Evolutionary conservation across 2,113 vertebrate genomes (phyloP).

Genomic region (Butorides virescens): DNA sequence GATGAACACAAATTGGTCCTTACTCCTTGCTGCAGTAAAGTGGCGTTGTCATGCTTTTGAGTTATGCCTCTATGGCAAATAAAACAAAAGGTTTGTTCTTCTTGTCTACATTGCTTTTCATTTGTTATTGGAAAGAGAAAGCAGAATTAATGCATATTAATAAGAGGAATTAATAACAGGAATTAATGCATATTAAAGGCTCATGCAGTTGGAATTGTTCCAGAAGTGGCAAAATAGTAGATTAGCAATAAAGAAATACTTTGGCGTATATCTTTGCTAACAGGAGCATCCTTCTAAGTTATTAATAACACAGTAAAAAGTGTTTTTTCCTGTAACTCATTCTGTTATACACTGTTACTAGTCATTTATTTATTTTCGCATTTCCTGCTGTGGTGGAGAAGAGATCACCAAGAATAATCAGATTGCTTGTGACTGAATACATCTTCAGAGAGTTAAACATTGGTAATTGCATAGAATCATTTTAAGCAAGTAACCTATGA

Average conservation of each 20-base stretch:
- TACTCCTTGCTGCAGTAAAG: background rate
- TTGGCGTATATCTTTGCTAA: background rate
- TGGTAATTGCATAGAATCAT: background rate
- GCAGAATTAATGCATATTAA: background rate
- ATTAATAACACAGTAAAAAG: background rate
- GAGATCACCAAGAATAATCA: background rate
- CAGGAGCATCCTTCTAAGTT: background rate
- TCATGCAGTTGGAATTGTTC: background rate
- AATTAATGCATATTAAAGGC: background rate
- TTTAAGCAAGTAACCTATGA: background rate
- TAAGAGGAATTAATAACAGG: background rate
- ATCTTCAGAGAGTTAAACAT: background rate
- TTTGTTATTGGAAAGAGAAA: background rate
- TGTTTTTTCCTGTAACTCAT: background rate
- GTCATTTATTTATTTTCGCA: background rate
- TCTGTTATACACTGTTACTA: background rate
- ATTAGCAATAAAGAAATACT: background rate
- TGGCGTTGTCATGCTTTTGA: background rate
- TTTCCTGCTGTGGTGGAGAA: background rate
- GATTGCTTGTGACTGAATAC: background rate
- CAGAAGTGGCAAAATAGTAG: background rate
- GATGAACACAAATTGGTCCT: background rate
- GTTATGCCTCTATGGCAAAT: background rate
- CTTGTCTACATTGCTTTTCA: background rate
- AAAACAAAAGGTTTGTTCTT: background rate